Evolutionary conservation across 64 coral and sea anemone species (phyloP).

Genomic region (Montipora capricornis): DNA sequence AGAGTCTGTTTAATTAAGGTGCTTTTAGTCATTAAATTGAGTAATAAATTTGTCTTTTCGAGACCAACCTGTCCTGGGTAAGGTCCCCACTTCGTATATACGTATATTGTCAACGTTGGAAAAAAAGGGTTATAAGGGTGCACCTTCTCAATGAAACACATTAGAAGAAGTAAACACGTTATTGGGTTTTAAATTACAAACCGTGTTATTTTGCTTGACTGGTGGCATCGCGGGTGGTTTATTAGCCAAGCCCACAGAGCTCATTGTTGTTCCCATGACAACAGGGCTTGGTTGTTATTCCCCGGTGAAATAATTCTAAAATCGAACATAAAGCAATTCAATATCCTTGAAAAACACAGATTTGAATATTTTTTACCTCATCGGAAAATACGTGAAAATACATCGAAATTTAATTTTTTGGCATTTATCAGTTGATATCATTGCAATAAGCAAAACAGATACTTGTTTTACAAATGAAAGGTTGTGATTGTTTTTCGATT

Average conservation of each 20-base stretch:
- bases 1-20: too few relatives aligned
- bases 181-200: slow-evolving; percentile 9
- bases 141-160: neutral
- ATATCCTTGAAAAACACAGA: neutral
- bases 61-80: too few relatives aligned
- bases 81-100: too few relatives aligned
- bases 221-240: slow-evolving; percentile 95
- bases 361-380: neutral
- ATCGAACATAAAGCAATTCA: neutral
- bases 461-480: slow-evolving; percentile 1
- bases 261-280: slow-evolving; percentile 86
- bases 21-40: too few relatives aligned
- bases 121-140: too few relatives aligned
- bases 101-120: too few relatives aligned
- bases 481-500: neutral
- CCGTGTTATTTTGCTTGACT: slow-evolving; percentile 88
- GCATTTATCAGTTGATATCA: too few relatives aligned
- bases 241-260: slow-evolving; percentile 82
- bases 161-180: neutral
- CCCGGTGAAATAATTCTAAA: neutral
- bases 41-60: too few relatives aligned
- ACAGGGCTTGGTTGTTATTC: slow-evolving; percentile 11
- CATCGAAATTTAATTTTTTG: too few relatives aligned
- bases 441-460: neutral
- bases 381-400: neutral